phyloP scores from a whole-genome alignment of 2,113 vertebrate genomes.

The Larimichthys polyactis region DNA sequence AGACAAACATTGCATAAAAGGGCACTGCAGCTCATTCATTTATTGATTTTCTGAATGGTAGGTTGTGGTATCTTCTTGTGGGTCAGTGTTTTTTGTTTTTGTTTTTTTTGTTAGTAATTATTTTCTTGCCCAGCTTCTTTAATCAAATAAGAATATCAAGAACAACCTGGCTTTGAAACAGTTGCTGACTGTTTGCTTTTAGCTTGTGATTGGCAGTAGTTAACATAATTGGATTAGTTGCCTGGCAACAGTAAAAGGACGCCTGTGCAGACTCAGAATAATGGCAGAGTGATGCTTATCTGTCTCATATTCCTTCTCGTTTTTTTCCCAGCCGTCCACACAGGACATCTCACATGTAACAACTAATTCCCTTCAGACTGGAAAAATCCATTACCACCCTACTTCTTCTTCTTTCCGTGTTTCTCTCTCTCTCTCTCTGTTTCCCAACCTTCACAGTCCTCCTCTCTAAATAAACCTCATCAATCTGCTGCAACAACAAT shows the following conservation, averaged over 20 bases:
- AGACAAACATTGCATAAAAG: neutral
- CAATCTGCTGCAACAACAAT: conserved; percentile 63
- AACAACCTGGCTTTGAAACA: conserved; percentile 12
- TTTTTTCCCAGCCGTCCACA: neutral
- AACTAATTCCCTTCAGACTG: conserved; percentile 38
- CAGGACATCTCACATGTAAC: neutral
- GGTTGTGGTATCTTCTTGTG: neutral
- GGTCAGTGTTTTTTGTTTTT: too few species aligned
- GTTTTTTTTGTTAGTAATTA: neutral
- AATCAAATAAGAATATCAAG: neutral
- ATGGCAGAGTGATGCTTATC: neutral
- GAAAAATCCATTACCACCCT: conserved; percentile 43
- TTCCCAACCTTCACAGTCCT: conserved; percentile 23
- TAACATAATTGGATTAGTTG: conserved; percentile 17
- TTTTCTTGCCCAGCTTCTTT: neutral
- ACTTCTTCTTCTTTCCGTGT: neutral
- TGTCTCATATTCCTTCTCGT: neutral
- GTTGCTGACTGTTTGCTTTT: conserved; percentile 11
- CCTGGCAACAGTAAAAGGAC: conserved; percentile 18
- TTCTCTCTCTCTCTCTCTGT: conserved; percentile 4
- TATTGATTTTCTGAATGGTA: neutral
- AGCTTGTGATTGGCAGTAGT: neutral
- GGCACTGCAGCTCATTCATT: neutral
- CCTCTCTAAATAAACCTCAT: conserved; percentile 73
- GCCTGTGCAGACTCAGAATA: neutral